A percentile compares a stretch with the other conserved stretches of the same genome.
Conservation (phyloP, 2,113 vertebrate genomes). For the Gadus macrocephalus region DNA sequence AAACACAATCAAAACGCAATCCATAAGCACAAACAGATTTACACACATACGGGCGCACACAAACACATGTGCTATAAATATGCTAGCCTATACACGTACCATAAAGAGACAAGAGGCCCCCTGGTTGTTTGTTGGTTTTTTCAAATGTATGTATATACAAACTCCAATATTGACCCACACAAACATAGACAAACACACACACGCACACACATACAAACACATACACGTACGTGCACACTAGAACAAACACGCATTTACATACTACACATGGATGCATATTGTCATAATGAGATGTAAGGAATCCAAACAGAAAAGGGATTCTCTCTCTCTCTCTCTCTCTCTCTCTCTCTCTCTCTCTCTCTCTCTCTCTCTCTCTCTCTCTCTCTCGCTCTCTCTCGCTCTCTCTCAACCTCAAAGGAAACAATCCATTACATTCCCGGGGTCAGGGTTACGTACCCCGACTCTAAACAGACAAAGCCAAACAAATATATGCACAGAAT, state of each 20-base stretch:
- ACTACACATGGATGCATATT: too few relatives aligned
- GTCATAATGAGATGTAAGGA: too few relatives aligned
- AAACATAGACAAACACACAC: not conserved
- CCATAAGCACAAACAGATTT: not conserved
- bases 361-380: too few relatives aligned
- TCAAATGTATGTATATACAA: too few relatives aligned
- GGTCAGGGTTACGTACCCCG: too few relatives aligned
- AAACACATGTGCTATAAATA: too few relatives aligned
- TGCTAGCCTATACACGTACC: too few relatives aligned
- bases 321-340: too few relatives aligned
- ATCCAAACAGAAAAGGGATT: not conserved
- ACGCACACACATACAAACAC: not conserved
- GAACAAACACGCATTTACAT: too few relatives aligned
- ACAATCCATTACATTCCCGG: too few relatives aligned
- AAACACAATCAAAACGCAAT: not conserved
- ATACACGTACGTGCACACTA: not conserved
- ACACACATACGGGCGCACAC: not conserved
- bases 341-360: not conserved
- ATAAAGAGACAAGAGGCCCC: too few relatives aligned
- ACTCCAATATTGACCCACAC: not conserved
- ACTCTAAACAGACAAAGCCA: slow-evolving; percentile 27
- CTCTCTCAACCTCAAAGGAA: not conserved
- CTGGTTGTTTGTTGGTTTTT: too few relatives aligned
- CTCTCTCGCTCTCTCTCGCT: slow-evolving; percentile 8
- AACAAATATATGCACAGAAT: not conserved